Percentiles rank a stretch among this genome's conserved stretches.
Conservation (phyloP, 2,888 invertebrate species). For the Ganaspis brasiliensis region DNA sequence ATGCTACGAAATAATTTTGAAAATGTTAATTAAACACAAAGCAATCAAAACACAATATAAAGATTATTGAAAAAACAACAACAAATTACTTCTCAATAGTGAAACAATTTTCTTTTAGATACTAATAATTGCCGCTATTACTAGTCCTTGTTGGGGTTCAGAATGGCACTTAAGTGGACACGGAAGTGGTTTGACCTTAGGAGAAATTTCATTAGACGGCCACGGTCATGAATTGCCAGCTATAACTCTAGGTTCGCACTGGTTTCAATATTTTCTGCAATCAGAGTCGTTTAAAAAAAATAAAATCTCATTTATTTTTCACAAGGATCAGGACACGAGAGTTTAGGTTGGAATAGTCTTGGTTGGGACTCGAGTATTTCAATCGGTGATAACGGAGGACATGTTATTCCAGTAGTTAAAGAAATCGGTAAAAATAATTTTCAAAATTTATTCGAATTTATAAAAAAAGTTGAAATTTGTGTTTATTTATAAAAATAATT, state of each 20-base stretch:
- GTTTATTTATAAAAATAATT: too few relatives aligned
- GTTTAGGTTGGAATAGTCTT: background rate
- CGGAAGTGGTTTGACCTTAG: slow-evolving; percentile 64
- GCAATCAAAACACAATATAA: background rate
- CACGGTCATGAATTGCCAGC: slow-evolving; percentile 53
- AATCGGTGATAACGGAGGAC: slow-evolving; percentile 70
- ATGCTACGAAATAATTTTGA: too few relatives aligned
- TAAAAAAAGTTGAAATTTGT: slow-evolving; percentile 10
- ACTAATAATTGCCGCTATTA: slow-evolving; percentile 53
- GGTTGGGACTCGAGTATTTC: slow-evolving; percentile 55
- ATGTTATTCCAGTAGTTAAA: slow-evolving; percentile 83
- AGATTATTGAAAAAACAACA: too few relatives aligned
- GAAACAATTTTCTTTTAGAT: slow-evolving; percentile 24
- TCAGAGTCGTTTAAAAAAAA: background rate
- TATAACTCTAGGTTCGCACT: slow-evolving; percentile 61
- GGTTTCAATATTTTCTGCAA: background rate
- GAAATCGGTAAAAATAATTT: slow-evolving; percentile 81
- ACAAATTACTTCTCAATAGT: background rate
- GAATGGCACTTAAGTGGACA: slow-evolving; percentile 61
- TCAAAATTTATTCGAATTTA: background rate
- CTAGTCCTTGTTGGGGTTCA: slow-evolving; percentile 58
- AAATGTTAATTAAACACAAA: too few relatives aligned
- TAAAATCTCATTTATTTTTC: background rate
- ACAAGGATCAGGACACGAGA: background rate
- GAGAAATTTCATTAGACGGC: slow-evolving; percentile 68